phyloP scores from a whole-genome alignment of 2,113 vertebrate genomes.

The Balaenoptera acutorostrata region DNA sequence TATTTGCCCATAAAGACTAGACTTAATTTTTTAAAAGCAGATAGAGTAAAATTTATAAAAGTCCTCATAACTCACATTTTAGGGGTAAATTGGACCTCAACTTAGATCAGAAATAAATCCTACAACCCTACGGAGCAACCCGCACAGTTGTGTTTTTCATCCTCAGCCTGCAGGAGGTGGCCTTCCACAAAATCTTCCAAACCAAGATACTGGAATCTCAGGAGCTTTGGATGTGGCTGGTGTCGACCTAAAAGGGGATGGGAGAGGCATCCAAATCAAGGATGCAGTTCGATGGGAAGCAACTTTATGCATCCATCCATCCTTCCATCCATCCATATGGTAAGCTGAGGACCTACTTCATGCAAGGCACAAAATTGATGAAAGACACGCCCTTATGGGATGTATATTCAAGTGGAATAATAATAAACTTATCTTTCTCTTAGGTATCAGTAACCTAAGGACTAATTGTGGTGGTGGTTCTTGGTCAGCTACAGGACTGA shows the following conservation, averaged over 20 bases:
- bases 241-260: not conserved
- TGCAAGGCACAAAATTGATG: not conserved
- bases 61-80: not conserved
- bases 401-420: not conserved
- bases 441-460: not conserved
- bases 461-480: not conserved
- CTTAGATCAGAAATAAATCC: not conserved
- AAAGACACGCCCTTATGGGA: not conserved
- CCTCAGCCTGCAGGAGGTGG: not conserved
- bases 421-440: not conserved
- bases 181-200: not conserved
- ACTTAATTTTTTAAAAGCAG: not conserved
- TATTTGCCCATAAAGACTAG: not conserved
- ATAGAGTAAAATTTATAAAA: not conserved
- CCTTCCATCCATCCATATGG: not conserved
- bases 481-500: not conserved
- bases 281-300: not conserved
- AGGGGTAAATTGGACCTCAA: not conserved
- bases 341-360: not conserved
- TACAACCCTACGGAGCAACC: not conserved
- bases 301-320: not conserved
- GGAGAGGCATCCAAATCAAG: not conserved
- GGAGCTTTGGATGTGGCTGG: not conserved
- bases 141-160: not conserved
- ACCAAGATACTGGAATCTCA: not conserved